Conservation (phyloP, 2,888 invertebrate genomes). For the Pteria penguin region DNA sequence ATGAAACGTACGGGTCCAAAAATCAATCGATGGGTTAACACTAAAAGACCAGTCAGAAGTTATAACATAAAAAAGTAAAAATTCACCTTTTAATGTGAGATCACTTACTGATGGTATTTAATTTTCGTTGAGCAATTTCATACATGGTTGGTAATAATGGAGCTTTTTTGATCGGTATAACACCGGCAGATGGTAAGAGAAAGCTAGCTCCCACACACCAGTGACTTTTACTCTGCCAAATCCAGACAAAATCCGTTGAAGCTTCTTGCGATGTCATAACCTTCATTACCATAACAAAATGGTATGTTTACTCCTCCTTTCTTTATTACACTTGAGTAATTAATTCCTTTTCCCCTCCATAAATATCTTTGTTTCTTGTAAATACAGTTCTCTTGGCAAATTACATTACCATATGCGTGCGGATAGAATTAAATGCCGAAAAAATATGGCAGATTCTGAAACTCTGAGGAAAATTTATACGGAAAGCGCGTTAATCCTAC, state of each 20-base stretch:
- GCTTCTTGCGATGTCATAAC: conserved; percentile 12
- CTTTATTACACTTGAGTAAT: neutral
- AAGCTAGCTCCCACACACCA: conserved; percentile 12
- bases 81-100: no score
- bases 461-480: no score
- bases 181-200: conserved; percentile 19
- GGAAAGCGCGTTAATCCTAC: no score
- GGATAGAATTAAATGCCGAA: neutral
- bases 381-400: neutral
- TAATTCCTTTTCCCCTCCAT: neutral
- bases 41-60: no score
- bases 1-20: no score
- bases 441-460: neutral
- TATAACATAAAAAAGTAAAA: no score
- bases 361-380: neutral
- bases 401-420: conserved; percentile 1
- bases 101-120: no score
- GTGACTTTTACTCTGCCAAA: conserved; percentile 8
- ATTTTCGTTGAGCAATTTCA: no score
- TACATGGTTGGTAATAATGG: no score
- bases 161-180: no score
- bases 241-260: conserved; percentile 16
- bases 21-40: no score
- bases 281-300: conserved; percentile 27
- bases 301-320: conserved; percentile 21